A percentile compares a stretch with the other conserved stretches of the same genome.
Evolutionary conservation across 2,797 vertebrate species (phyloP).

Genomic region (Mico argentatus): DNA sequence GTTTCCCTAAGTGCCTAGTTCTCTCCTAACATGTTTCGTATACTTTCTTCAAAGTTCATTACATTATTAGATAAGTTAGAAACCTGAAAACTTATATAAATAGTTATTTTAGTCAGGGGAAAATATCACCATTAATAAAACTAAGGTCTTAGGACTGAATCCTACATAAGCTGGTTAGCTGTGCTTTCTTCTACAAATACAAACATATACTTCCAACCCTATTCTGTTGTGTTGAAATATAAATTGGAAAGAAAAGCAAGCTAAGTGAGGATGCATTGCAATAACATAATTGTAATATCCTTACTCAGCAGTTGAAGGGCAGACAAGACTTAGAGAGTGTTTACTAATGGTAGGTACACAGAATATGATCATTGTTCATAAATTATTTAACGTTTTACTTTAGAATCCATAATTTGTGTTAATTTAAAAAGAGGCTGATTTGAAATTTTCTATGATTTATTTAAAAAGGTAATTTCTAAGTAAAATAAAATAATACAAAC

Average conservation of each 20-base stretch:
- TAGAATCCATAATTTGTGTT: background rate
- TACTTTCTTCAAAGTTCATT: background rate
- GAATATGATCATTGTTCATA: background rate
- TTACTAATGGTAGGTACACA: background rate
- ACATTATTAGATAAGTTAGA: background rate
- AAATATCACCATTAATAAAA: constrained; percentile 13
- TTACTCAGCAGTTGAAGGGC: background rate
- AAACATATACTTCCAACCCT: background rate
- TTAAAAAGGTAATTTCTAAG: background rate
- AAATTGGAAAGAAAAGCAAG: background rate
- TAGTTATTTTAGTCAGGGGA: background rate
- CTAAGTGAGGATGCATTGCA: background rate
- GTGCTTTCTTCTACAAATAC: background rate
- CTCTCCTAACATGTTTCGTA: background rate
- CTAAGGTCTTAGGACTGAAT: background rate
- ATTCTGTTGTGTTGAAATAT: background rate
- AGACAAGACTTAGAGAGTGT: background rate
- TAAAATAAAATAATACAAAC: constrained; percentile 4
- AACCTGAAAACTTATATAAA: background rate
- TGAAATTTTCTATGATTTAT: background rate
- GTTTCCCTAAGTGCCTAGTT: background rate
- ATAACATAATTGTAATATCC: background rate
- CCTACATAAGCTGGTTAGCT: background rate
- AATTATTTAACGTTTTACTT: background rate
- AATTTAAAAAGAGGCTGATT: constrained; percentile 4